Evolutionary conservation across 2,888 invertebrate species (phyloP), one percentile per base, ranked within the genome.

Genomic region (Sericinus montela): DNA sequence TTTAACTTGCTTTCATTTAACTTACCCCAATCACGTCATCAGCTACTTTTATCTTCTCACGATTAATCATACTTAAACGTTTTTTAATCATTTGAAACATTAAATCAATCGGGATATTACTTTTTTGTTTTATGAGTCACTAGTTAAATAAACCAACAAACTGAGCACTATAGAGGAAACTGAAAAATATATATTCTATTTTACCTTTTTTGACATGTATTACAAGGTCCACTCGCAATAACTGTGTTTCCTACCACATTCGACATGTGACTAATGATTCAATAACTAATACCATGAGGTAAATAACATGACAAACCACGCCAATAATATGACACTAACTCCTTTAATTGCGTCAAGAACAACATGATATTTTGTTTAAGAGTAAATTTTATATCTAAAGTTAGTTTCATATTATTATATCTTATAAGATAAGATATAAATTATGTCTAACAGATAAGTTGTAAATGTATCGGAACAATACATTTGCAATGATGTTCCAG

Each of bases 1-100:
- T 3, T 19, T 19, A 19, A 19, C 3, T 19, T 19, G 2, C 19
- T 19, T 2, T 19, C 19, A 19, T 19, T 19, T 14, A 11, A 41
- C 50, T 50, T 30, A 50, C 50, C 45, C 23, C 64, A 42, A 53
- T 57, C 36, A 57, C 53, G 30, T 54, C 56, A 42, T 54, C 46
- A 11, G 54, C 25, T 6, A 25, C 51, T 15, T 56, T 56, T 30
- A 57, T 62, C 48, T 65, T 70, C 50, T 68, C 70, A 42, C 55
- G 54, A 55, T 61, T 73, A 58, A 68, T 77, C 14, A 76, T 58
- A 67, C 80, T 78, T 10, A 80, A 61, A 32, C 65, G 69, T 48
- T 69, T 76, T 63, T 62, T 75, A 19, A 80, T 58, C 23, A 59
- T 54, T 40, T 60, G 63, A 11, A 76, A 72, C 75, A 77, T 76